phyloP scores from a whole-genome alignment of 37 sponge, comb jelly and placozoan species.

The Halisarca cf. caerulea region DNA sequence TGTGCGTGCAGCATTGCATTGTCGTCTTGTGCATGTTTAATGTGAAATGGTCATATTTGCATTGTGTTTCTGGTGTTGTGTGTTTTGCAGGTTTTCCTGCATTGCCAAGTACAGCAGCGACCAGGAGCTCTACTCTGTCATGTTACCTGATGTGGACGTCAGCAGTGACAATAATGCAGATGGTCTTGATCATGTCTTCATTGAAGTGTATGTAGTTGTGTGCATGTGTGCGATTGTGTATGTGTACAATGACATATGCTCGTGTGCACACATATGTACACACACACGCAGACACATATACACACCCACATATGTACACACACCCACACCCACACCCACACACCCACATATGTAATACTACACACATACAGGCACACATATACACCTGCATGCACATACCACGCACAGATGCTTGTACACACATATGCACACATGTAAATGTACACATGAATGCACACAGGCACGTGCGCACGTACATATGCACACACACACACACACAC shows the following conservation, averaged over 20 bases:
- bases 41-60: too few species aligned
- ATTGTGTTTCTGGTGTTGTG: too few species aligned
- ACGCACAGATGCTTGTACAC: too few species aligned
- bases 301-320: background rate
- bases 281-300: background rate
- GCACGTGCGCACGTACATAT: background rate
- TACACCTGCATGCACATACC: background rate
- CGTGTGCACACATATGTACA: background rate
- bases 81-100: slow-evolving; percentile 28
- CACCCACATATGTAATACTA: too few species aligned
- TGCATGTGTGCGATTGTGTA: slow-evolving; percentile 8
- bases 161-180: slow-evolving; percentile 10
- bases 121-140: slow-evolving; percentile 2
- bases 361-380: background rate
- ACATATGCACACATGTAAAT: background rate
- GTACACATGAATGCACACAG: too few species aligned
- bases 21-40: too few species aligned
- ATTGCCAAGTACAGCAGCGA: slow-evolving; percentile 63
- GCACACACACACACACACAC: slow-evolving; percentile 3
- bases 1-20: too few species aligned
- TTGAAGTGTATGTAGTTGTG: slow-evolving; percentile 49
- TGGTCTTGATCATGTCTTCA: slow-evolving; percentile 62
- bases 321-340: too few species aligned
- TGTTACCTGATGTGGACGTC: slow-evolving; percentile 36
- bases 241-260: background rate